phyloP scores from a whole-genome alignment of 2,888 invertebrate genomes.

The Sphaerophoria taeniata region DNA sequence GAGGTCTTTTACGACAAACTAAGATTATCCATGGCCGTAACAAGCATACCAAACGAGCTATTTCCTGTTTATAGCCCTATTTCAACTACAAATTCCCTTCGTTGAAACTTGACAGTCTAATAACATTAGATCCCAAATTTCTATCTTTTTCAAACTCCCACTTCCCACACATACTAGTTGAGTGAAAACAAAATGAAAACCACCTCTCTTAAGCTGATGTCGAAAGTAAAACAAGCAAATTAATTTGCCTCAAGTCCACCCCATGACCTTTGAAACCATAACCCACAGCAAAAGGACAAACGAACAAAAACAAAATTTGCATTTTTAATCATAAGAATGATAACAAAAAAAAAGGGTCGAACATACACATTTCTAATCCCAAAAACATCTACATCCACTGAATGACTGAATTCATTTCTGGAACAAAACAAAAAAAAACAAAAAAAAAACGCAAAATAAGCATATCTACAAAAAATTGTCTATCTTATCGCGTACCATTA shows the following conservation, averaged over 20 bases:
- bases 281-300: constrained; percentile 1
- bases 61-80: constrained; percentile 18
- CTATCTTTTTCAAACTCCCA: neutral
- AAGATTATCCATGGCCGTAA: neutral
- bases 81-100: constrained; percentile 37
- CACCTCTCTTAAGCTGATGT: constrained; percentile 15
- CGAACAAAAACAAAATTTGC: constrained; percentile 41
- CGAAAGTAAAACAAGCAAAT: constrained; percentile 48
- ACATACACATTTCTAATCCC: constrained; percentile 3
- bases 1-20: neutral
- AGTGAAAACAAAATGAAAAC: constrained; percentile 28
- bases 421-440: constrained; percentile 9
- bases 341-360: constrained; percentile 3
- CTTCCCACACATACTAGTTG: neutral
- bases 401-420: constrained; percentile 52
- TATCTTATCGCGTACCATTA: constrained; percentile 20
- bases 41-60: neutral
- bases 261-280: constrained; percentile 53
- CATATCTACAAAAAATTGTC: neutral
- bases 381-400: constrained; percentile 29
- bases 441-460: constrained; percentile 20
- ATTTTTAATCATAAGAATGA: constrained; percentile 55
- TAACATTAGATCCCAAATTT: constrained; percentile 49
- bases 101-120: constrained; percentile 53
- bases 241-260: constrained; percentile 58